Evolutionary conservation across 2,888 invertebrate genomes (phyloP).

Genomic region (Limnephilus marmoratus): DNA sequence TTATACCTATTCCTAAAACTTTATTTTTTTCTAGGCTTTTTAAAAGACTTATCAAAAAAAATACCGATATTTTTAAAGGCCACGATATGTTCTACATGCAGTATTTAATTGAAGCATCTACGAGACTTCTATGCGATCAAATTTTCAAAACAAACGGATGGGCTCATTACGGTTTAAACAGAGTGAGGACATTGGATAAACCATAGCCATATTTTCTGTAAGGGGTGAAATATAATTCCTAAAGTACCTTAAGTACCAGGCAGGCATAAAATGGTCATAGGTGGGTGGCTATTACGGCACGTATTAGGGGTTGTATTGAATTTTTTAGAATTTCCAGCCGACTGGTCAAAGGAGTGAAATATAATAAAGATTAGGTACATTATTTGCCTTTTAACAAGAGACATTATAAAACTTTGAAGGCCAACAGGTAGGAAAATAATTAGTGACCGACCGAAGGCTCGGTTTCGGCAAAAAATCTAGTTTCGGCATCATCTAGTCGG

Average conservation of each 20-base stretch:
- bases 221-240: conserved; percentile 61
- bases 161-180: not conserved
- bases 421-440: not conserved
- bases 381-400: not conserved
- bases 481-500: no score
- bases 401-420: not conserved
- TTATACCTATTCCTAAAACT: no score
- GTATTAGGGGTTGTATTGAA: conserved; percentile 38
- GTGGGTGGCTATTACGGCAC: conserved; percentile 62
- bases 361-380: not conserved
- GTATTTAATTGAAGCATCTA: no score
- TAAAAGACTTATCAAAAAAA: no score
- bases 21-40: no score
- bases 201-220: not conserved
- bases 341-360: not conserved
- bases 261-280: conserved; percentile 59
- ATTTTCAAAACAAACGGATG: no score
- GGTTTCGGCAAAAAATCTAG: no score
- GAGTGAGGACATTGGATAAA: not conserved
- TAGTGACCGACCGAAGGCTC: no score
- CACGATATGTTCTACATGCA: no score
- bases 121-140: no score
- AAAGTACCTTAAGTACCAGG: conserved; percentile 53
- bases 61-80: no score
- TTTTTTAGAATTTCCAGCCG: not conserved